Conservation (phyloP, 2,797 vertebrate genomes). For the Micrastur ruficollis region DNA sequence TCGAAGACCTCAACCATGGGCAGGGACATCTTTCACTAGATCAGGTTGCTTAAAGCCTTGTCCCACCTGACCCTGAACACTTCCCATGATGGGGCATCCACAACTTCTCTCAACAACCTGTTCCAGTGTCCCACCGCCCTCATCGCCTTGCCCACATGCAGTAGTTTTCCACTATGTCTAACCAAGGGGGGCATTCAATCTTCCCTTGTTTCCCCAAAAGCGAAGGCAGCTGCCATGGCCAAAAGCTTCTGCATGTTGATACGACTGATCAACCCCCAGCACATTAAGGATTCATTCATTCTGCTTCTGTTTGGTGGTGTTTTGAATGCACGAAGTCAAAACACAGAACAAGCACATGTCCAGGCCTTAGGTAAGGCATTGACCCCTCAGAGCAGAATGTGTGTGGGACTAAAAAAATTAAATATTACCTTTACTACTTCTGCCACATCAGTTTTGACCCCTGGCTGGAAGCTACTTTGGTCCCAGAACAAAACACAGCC, state of each 20-base stretch:
- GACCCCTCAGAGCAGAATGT: background rate
- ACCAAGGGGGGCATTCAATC: background rate
- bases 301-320: background rate
- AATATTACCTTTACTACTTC: background rate
- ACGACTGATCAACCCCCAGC: fast-evolving
- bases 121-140: background rate
- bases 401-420: background rate
- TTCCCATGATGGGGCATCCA: background rate
- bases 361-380: background rate
- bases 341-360: background rate
- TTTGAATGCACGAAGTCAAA: background rate
- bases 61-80: background rate
- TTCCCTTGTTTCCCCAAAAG: background rate
- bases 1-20: background rate
- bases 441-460: background rate
- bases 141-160: background rate
- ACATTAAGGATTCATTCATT: background rate
- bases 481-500: background rate
- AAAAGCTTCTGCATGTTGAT: background rate
- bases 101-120: background rate
- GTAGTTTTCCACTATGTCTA: background rate
- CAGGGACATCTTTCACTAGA: background rate
- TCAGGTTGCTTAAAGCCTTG: background rate
- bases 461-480: background rate
- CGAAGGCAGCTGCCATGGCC: background rate